These are phyloP conservation scores for Imbricaverruca yamaguchii DNA, from an alignment of 2,888 invertebrate genomes.

Conservation along the genomic window DNA sequence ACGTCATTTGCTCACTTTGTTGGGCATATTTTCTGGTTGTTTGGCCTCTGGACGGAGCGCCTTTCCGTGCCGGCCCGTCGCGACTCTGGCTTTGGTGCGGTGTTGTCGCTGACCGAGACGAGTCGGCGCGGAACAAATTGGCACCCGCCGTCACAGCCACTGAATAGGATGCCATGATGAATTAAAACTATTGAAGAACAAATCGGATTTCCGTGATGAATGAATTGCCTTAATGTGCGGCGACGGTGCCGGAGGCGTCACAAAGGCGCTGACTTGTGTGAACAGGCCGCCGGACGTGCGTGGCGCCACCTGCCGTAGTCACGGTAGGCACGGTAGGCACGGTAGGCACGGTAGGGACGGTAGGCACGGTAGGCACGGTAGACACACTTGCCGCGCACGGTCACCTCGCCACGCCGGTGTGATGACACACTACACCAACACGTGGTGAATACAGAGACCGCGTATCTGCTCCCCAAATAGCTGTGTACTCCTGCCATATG, in stretches of 20 bases:
- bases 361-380: too few relatives aligned
- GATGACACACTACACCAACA: too few relatives aligned
- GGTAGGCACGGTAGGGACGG: too few relatives aligned
- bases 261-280: not conserved
- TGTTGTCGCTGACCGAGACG: not conserved
- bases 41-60: not conserved
- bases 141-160: not conserved
- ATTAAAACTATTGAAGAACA: constrained; percentile 17
- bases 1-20: constrained; percentile 12
- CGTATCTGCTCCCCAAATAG: too few relatives aligned
- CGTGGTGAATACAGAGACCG: too few relatives aligned
- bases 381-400: too few relatives aligned
- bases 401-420: too few relatives aligned
- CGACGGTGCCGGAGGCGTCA: not conserved
- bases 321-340: too few relatives aligned
- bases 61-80: not conserved
- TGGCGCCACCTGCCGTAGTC: not conserved
- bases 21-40: constrained; percentile 13
- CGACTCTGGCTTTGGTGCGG: not conserved
- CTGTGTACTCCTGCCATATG: too few relatives aligned
- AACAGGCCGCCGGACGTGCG: not conserved
- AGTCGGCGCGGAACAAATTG: not conserved
- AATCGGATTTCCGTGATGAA: constrained; percentile 13
- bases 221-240: constrained; percentile 6
- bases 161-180: constrained; percentile 15